Evolutionary conservation across 2,888 invertebrate genomes (phyloP).

Genomic region (Merodon equestris): DNA sequence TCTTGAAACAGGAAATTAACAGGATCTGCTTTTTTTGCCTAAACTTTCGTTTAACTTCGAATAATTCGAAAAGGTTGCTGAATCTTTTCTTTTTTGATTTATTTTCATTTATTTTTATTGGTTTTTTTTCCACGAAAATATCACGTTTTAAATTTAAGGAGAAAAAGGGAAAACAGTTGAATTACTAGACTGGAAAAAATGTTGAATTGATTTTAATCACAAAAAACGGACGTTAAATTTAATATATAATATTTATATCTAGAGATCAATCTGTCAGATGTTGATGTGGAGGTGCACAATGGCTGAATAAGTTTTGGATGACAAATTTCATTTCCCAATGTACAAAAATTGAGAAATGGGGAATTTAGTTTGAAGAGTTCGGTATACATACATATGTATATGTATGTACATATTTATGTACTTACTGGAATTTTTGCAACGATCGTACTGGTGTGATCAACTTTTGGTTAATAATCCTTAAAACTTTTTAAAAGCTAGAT

Average conservation of each 20-base stretch:
- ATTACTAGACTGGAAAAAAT: conserved; percentile 20
- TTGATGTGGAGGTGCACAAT: too few species aligned
- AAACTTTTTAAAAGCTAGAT: too few species aligned
- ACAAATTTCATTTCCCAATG: conserved; percentile 11
- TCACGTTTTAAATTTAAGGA: conserved; percentile 39
- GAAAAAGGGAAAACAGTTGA: not conserved
- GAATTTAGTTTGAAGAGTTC: too few species aligned
- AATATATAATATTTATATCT: too few species aligned
- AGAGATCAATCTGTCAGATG: too few species aligned
- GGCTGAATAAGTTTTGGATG: conserved; percentile 30
- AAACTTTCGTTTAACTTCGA: conserved; percentile 11
- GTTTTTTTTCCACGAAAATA: conserved; percentile 18
- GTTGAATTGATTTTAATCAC: conserved; percentile 57
- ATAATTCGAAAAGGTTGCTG: conserved; percentile 59
- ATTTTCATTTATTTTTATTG: not conserved
- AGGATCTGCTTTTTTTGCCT: conserved; percentile 34
- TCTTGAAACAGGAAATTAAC: conserved; percentile 59
- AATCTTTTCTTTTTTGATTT: too few species aligned
- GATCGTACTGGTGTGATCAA: too few species aligned
- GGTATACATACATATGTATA: too few species aligned
- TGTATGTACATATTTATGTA: too few species aligned
- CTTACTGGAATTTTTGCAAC: conserved; percentile 2
- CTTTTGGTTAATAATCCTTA: too few species aligned
- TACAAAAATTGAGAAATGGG: conserved; percentile 3
- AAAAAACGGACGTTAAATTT: conserved; percentile 43